Percentiles rank a stretch among this genome's conserved stretches.
phyloP scores from a whole-genome alignment of 2,888 invertebrate genomes.

The Lochmaea capreae region DNA sequence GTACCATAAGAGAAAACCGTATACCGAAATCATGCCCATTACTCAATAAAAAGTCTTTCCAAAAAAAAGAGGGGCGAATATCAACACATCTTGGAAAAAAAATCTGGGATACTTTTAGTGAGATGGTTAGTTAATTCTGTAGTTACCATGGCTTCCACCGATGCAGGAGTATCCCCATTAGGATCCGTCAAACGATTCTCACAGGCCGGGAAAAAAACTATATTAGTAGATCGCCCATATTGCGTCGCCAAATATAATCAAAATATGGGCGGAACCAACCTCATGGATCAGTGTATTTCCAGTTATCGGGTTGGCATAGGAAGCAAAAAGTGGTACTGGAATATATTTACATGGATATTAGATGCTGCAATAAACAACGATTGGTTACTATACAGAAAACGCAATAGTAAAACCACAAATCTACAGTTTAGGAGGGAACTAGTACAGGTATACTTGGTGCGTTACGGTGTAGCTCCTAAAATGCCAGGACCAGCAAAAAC shows the following conservation, averaged over 20 bases:
- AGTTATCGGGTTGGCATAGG: constrained; percentile 10
- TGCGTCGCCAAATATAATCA: constrained; percentile 11
- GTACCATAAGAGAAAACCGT: not conserved
- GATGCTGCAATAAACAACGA: not conserved
- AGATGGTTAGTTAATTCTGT: constrained; percentile 16
- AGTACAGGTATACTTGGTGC: too few species aligned
- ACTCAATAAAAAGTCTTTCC: constrained; percentile 7
- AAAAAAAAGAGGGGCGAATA: not conserved
- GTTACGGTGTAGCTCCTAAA: too few species aligned
- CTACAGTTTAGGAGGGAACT: too few species aligned
- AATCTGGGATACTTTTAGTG: constrained; percentile 11
- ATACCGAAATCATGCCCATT: not conserved
- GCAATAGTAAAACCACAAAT: not conserved
- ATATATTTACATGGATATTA: constrained; percentile 2
- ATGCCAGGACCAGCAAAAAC: too few species aligned
- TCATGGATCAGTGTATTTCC: constrained; percentile 9
- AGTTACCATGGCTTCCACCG: too few species aligned
- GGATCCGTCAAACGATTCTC: constrained; percentile 9
- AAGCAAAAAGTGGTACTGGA: constrained; percentile 14
- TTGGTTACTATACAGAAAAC: not conserved
- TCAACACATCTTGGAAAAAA: constrained; percentile 1
- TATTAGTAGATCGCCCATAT: constrained; percentile 6
- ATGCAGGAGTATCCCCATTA: constrained; percentile 9
- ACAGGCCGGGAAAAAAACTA: constrained; percentile 14
- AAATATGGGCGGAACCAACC: constrained; percentile 4